A percentile compares a stretch with the other conserved stretches of the same genome.
phyloP scores from a whole-genome alignment of 2,888 invertebrate genomes.

The Apodemia mormo region DNA sequence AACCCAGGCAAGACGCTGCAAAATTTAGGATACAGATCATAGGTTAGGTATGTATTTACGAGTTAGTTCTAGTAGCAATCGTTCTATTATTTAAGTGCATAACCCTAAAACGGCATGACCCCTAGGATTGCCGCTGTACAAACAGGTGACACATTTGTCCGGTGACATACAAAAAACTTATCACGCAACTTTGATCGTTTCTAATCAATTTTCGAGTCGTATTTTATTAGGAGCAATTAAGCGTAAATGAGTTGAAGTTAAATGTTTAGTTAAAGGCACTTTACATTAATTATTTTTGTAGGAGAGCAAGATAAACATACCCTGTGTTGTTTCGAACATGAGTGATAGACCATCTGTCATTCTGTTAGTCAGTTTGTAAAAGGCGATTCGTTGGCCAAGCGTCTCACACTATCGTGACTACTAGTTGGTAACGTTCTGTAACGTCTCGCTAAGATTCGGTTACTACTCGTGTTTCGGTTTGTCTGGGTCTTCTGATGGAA shows the following conservation, averaged over 20 bases:
- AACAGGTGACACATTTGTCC: conserved; percentile 1
- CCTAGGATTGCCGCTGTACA: not conserved
- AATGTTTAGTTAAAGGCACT: not conserved
- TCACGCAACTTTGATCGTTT: not conserved
- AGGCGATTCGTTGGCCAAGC: too few species aligned
- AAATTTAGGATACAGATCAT: too few species aligned
- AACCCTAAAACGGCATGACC: not conserved
- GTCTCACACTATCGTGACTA: too few species aligned
- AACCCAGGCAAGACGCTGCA: too few species aligned
- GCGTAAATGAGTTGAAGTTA: not conserved
- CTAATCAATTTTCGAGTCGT: not conserved
- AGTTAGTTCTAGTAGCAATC: too few species aligned
- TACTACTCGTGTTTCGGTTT: too few species aligned
- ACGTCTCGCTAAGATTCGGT: too few species aligned
- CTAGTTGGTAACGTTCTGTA: too few species aligned
- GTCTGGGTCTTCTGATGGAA: too few species aligned
- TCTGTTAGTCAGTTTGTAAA: not conserved
- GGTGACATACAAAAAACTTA: conserved; percentile 14
- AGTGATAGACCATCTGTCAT: not conserved
- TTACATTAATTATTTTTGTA: conserved; percentile 8
- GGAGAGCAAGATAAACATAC: not conserved
- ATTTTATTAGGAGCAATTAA: conserved; percentile 10
- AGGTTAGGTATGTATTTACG: too few species aligned
- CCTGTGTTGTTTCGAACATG: not conserved
- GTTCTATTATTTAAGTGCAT: not conserved